Evolutionary conservation across 2,797 vertebrate genomes (phyloP).

Genomic region (Periophthalmus magnuspinnatus): DNA sequence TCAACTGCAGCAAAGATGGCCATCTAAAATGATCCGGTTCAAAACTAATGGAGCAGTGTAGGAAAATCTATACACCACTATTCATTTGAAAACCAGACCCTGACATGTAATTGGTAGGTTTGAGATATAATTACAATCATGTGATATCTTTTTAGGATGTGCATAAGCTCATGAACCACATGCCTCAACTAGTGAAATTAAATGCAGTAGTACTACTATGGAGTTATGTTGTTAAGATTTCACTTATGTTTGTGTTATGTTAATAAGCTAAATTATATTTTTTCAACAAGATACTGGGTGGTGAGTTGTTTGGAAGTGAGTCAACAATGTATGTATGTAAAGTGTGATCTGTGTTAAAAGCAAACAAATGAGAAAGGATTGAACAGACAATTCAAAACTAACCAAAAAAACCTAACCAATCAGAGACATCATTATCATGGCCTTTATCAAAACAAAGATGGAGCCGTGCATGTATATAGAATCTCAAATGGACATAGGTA

Average conservation of each 20-base stretch:
- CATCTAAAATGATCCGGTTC: conserved; percentile 46
- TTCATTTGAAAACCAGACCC: conserved; percentile 40
- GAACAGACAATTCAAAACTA: too few species aligned
- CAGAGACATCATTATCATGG: too few species aligned
- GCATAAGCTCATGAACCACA: conserved; percentile 29
- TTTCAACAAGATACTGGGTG: not conserved
- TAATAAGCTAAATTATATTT: not conserved
- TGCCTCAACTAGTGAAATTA: conserved; percentile 31
- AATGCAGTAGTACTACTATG: conserved; percentile 16
- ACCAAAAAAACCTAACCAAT: too few species aligned
- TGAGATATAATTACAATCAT: conserved; percentile 49
- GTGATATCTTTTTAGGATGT: conserved; percentile 49
- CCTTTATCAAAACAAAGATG: too few species aligned
- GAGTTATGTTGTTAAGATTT: not conserved
- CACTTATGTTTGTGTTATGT: too few species aligned
- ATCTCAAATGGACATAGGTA: too few species aligned
- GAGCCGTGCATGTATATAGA: too few species aligned
- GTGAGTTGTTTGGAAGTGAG: not conserved
- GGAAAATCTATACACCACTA: conserved; percentile 62
- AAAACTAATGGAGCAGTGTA: conserved; percentile 48
- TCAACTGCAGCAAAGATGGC: conserved; percentile 35
- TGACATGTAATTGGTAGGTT: conserved; percentile 65
- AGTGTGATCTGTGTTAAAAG: too few species aligned
- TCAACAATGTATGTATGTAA: too few species aligned
- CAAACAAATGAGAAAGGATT: too few species aligned